Conservation (phyloP, 2,113 vertebrate genomes). For the Myocastor coypus region DNA sequence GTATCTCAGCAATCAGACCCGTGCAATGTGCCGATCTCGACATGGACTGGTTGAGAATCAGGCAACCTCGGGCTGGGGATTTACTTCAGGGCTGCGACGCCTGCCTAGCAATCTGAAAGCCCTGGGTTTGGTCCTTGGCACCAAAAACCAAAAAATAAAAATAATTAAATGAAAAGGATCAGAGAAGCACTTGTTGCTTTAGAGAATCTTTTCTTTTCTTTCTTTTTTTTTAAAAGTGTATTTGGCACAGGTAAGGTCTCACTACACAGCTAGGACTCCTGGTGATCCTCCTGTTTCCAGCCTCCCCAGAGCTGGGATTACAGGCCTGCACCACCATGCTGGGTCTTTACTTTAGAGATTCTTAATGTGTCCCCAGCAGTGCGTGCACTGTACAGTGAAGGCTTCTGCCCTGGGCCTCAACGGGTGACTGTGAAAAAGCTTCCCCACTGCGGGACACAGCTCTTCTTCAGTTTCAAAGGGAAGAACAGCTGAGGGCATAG, state of each 20-base stretch:
- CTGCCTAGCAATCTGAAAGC: no score
- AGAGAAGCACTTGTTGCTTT: not conserved
- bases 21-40: not conserved
- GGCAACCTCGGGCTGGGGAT: not conserved
- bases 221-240: no score
- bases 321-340: no score
- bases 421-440: not conserved
- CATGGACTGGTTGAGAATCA: not conserved
- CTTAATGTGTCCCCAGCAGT: not conserved
- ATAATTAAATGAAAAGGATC: not conserved
- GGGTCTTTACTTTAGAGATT: not conserved
- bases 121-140: no score
- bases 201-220: not conserved
- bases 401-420: not conserved
- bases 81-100: no score
- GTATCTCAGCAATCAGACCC: not conserved
- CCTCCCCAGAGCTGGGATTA: no score
- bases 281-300: no score
- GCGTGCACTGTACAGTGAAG: no score
- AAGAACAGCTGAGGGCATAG: not conserved
- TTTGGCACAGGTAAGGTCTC: no score
- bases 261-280: no score
- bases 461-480: not conserved
- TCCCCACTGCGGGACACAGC: not conserved
- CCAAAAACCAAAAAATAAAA: no score